Evolutionary conservation across 2,888 invertebrate species (phyloP).

Genomic region (Eulithis prunata): DNA sequence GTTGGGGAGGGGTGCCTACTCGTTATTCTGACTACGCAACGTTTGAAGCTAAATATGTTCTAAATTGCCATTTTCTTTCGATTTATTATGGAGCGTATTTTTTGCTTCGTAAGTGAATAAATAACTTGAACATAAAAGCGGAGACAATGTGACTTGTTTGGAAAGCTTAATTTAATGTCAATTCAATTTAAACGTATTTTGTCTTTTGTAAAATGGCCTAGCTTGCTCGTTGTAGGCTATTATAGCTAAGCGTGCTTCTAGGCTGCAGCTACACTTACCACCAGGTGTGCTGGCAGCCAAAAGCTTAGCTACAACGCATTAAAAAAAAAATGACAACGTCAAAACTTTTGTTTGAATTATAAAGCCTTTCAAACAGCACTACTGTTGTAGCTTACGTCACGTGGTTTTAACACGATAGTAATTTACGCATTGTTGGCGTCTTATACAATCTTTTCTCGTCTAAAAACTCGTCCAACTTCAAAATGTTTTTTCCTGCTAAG

Average conservation of each 20-base stretch:
- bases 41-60: slow-evolving; percentile 68
- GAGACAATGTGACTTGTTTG: slow-evolving; percentile 38
- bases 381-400: too few species aligned
- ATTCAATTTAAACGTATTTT: slow-evolving; percentile 36
- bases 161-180: slow-evolving; percentile 35
- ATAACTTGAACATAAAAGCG: slow-evolving; percentile 42
- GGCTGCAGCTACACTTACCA: too few species aligned
- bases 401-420: too few species aligned
- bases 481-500: too few species aligned
- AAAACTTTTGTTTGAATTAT: slow-evolving; percentile 6
- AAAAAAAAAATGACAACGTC: too few species aligned
- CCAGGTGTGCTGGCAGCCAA: too few species aligned
- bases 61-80: slow-evolving; percentile 69
- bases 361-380: too few species aligned
- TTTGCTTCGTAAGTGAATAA: slow-evolving; percentile 42
- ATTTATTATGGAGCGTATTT: slow-evolving; percentile 43
- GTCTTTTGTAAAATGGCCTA: slow-evolving; percentile 27
- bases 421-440: neutral
- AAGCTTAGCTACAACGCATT: too few species aligned
- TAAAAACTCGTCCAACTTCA: too few species aligned
- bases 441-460: neutral
- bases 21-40: slow-evolving; percentile 69
- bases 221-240: slow-evolving; percentile 1
- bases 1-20: slow-evolving; percentile 59
- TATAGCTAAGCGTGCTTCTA: too few species aligned